Base-by-base conservation (phyloP, 2,888 invertebrate species). In the Yponomeuta sedellus region DNA sequence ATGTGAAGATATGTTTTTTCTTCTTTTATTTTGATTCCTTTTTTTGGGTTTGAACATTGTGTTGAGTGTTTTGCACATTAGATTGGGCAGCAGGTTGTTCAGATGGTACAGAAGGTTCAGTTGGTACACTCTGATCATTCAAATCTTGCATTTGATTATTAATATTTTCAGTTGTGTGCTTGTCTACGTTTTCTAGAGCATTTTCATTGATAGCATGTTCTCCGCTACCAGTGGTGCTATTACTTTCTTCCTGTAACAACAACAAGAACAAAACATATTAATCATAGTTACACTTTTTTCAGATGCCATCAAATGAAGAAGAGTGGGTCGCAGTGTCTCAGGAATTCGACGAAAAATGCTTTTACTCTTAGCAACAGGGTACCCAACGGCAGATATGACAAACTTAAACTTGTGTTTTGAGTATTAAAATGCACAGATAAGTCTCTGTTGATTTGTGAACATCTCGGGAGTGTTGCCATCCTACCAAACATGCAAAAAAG, bases 311-410 rank as follows among this genome's bases (percentile, higher is more conserved):
- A 52, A 72, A 67, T 64, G 65, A 72, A 70, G 68, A 75, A 70
- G 73, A 77, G 66, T 79, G 77, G 77, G 68, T 69, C 19, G 64
- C 68, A 67, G 62, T 76, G 20, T 69, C 75, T 57, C 20, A 73
- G 28, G 44, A 69, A 64, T 78, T 75, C 68, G 68, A 74, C 34
- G 66, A 73, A 62, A 68, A 70, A 61, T 80, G 78, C 78, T 71
- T 77, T 65, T 79, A n/a, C n/a, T n/a, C n/a, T n/a, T n/a, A n/a
- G n/a, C n/a, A n/a, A n/a, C n/a, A n/a, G n/a, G n/a, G n/a, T 79
- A 69, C 79, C 79, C 22, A 71, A 76, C 66, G 74, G 5, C 28
- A 5, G 5, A 2, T 28, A 28, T 28, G 28, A 28, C 5, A 28
- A 28, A 2, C 5, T 4, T 28, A 28, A 28, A 28, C 5, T 28